phyloP scores from a whole-genome alignment of 1,140 invertebrate species.

The Drosophila tani region DNA sequence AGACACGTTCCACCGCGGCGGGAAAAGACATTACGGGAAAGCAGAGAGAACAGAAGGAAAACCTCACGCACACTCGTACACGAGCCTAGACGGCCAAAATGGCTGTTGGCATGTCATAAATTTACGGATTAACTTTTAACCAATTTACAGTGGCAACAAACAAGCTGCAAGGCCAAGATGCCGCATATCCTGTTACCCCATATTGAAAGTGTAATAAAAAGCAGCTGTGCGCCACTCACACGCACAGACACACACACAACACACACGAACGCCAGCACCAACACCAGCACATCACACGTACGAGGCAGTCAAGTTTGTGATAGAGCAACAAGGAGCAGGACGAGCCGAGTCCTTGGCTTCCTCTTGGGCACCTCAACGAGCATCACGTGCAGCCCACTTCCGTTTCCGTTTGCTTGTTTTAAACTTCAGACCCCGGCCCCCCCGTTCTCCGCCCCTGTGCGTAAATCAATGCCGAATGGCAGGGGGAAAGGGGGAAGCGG shows the following conservation, averaged over 20 bases:
- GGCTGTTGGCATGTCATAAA: constrained; percentile 82
- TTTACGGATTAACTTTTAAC: constrained; percentile 82
- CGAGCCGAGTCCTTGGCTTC: constrained; percentile 53
- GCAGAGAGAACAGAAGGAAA: background rate
- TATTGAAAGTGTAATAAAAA: constrained; percentile 82
- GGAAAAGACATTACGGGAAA: constrained; percentile 17
- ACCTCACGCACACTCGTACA: constrained; percentile 35
- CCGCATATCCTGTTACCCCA: constrained; percentile 67
- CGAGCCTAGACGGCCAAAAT: constrained; percentile 47
- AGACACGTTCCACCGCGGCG: constrained; percentile 48
- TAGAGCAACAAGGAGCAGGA: constrained; percentile 44
- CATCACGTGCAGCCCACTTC: constrained; percentile 82
- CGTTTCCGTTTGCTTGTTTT: constrained; percentile 81
- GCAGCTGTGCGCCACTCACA: constrained; percentile 61
- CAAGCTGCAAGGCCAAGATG: constrained; percentile 51
- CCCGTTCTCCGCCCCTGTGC: constrained; percentile 25
- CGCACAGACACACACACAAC: constrained; percentile 18
- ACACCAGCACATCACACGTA: constrained; percentile 15
- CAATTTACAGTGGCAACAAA: constrained; percentile 77
- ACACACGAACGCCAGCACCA: constrained; percentile 6
- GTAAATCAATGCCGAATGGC: constrained; percentile 74
- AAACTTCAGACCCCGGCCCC: constrained; percentile 57
- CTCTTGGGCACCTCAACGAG: constrained; percentile 77
- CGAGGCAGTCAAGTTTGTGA: constrained; percentile 47
- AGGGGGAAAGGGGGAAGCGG: background rate